Evolutionary conservation across 2,113 vertebrate species (phyloP), one percentile per base, ranked within the genome.

Genomic region (Pipa parva): DNA sequence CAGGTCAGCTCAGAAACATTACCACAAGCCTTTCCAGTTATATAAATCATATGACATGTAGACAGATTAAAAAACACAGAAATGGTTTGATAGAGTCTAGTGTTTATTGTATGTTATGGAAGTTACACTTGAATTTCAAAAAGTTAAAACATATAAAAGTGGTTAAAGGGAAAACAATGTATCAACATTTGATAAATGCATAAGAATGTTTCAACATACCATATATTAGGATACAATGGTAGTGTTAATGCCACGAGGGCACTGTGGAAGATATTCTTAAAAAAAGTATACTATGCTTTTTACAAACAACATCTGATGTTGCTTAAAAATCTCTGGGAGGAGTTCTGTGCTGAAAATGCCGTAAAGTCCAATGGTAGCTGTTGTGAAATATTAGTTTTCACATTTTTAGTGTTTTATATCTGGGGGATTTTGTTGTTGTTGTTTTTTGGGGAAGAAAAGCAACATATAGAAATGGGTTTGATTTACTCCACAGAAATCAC

Each of bases 91-190:
- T 87, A 86, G 75, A 87, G 85, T 88, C 84, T 91, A 88, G 85
- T 87, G 88, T 94, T 94, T 93, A 93, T 93, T 93, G 81, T 87
- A 89, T 87, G 89, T 92, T 92, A 92, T 88, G 91, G 91, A 85
- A 93, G 90, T 80, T 92, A 94, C 92, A 94, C 85, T 84, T 87
- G 85, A 88, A 91, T 92, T 91, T 87, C 88, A 90, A 91, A 94
- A 90, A 84, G 90, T 88, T 88, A 88, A 90, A 93, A 93, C 91
- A 93, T 91, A 94, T 92, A 93, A 93, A 94, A 94, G 90, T 88
- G 86, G 85, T 83, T 92, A 91, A 91, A 82, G 85, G 88, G 80
- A 81, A 84, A 89, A 88, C 86, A 85, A 87, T 84, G 90, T 91
- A 91, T 93, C 89, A 91, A 90, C 85, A 91, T 79, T 80, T 87